A percentile compares a stretch with the other conserved stretches of the same genome.
Evolutionary conservation across 2,888 invertebrate species (phyloP).

Genomic region (Epistrophe grossulariae): DNA sequence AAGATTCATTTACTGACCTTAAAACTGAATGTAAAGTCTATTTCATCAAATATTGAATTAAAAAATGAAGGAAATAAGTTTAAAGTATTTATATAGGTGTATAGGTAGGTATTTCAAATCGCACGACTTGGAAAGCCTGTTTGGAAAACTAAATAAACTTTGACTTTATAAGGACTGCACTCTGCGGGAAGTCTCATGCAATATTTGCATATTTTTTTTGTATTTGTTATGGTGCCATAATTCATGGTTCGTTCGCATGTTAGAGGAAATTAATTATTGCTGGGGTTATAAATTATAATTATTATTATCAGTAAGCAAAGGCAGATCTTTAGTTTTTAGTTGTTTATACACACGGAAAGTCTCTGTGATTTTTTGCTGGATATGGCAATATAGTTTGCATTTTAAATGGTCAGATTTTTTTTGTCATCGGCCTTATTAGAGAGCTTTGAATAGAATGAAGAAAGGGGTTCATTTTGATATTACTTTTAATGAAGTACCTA

Average conservation of each 20-base stretch:
- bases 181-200: conserved; percentile 38
- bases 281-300: conserved; percentile 51
- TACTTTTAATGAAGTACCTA: no score
- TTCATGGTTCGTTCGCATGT: conserved; percentile 69
- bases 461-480: no score
- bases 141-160: background rate
- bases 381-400: conserved; percentile 6
- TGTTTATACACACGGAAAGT: conserved; percentile 32
- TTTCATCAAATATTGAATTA: no score
- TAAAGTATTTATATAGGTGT: no score
- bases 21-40: no score
- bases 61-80: no score
- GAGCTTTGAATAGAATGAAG: background rate
- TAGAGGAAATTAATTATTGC: conserved; percentile 54
- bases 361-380: background rate
- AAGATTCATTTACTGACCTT: no score
- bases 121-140: background rate
- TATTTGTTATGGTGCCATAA: conserved; percentile 69
- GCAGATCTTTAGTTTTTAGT: conserved; percentile 7
- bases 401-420: conserved; percentile 21
- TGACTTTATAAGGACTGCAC: background rate
- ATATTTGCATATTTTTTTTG: conserved; percentile 62
- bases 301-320: conserved; percentile 41
- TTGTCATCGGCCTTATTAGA: background rate
- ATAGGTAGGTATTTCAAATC: no score